A percentile compares a stretch with the other conserved stretches of the same genome.
These are phyloP conservation scores for Gandaritis pyraliata DNA, from an alignment of 2,888 invertebrate genomes.

Conservation along the genomic window DNA sequence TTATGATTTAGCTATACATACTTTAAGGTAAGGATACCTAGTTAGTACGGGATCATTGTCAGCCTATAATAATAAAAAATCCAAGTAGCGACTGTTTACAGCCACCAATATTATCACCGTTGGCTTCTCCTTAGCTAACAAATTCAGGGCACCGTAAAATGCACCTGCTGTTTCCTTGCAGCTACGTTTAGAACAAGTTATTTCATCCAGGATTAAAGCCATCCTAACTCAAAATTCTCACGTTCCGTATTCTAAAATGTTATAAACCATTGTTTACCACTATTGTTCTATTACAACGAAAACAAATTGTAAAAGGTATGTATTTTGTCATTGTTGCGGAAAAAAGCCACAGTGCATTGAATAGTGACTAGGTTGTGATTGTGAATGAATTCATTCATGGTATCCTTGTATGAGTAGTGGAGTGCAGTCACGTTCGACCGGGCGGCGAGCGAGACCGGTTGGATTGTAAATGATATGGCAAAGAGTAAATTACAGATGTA, in stretches of 20 bases:
- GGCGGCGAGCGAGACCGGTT: conserved; percentile 52
- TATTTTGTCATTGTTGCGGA: conserved; percentile 56
- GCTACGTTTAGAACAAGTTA: conserved; percentile 23
- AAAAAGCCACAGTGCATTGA: conserved; percentile 32
- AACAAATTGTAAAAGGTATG: conserved; percentile 66
- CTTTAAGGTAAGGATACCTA: no score
- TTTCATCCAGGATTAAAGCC: conserved; percentile 63
- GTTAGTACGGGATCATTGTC: no score
- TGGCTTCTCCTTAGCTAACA: background rate
- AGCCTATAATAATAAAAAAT: no score
- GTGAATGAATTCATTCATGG: conserved; percentile 63
- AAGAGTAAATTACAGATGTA: conserved; percentile 36
- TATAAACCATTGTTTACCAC: conserved; percentile 74
- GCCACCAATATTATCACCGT: background rate
- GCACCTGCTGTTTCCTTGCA: conserved; percentile 15
- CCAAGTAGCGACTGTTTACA: no score
- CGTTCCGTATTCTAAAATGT: conserved; percentile 77
- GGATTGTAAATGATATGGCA: conserved; percentile 53
- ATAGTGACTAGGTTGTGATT: conserved; percentile 52
- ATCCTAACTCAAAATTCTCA: conserved; percentile 76
- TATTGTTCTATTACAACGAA: conserved; percentile 74
- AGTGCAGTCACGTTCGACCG: conserved; percentile 65
- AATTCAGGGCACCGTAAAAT: background rate
- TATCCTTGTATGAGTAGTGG: conserved; percentile 58
- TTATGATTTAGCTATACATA: no score